phyloP scores from a whole-genome alignment of 2,113 vertebrate genomes.

The Dermatemys mawii region DNA sequence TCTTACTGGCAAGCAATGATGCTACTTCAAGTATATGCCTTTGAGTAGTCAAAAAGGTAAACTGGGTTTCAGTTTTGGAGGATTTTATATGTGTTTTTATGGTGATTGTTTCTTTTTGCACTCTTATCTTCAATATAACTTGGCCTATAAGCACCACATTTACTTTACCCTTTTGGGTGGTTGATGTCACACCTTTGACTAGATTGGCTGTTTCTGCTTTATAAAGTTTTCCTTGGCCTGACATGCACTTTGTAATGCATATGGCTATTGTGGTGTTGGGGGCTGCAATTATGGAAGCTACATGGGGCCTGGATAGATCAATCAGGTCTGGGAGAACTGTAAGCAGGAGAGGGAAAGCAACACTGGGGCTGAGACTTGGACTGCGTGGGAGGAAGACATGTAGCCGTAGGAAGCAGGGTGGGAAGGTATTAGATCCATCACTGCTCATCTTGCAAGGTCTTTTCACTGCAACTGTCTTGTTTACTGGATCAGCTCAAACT shows the following conservation, averaged over 20 bases:
- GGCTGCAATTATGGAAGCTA: background rate
- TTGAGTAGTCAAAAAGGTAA: background rate
- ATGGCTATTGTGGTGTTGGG: background rate
- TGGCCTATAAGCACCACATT: background rate
- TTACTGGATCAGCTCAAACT: background rate
- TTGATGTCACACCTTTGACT: background rate
- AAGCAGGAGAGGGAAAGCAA: background rate
- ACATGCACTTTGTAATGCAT: background rate
- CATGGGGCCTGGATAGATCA: background rate
- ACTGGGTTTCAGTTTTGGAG: background rate
- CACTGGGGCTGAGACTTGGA: background rate
- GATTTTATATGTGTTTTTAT: background rate
- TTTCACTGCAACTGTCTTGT: background rate
- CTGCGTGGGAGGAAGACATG: background rate
- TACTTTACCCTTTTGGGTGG: background rate
- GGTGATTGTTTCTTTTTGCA: background rate
- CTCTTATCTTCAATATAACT: background rate
- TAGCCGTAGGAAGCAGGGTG: background rate
- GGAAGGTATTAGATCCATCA: background rate
- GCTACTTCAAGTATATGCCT: background rate
- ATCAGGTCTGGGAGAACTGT: background rate
- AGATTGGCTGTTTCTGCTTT: background rate
- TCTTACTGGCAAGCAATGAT: background rate
- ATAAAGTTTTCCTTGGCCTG: background rate
- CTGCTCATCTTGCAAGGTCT: background rate